phyloP scores from a whole-genome alignment of 2,797 vertebrate genomes.

The Oreochromis mossambicus region DNA sequence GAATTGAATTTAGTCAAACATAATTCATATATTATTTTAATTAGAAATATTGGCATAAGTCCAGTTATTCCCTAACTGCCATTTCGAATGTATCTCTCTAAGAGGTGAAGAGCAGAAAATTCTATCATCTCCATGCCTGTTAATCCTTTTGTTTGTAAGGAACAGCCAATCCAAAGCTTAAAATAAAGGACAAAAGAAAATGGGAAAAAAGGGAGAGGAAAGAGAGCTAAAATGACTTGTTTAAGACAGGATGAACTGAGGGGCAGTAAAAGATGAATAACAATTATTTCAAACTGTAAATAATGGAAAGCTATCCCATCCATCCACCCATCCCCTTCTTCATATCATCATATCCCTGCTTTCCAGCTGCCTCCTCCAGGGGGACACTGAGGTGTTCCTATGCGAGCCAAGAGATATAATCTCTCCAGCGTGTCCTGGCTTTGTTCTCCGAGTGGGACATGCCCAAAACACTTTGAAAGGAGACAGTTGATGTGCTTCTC shows the following conservation, averaged over 20 bases:
- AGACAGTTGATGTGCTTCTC: too few species aligned
- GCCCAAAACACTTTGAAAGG: background rate
- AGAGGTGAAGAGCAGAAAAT: background rate
- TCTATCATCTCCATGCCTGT: background rate
- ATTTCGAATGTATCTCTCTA: background rate
- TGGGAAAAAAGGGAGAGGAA: too few species aligned
- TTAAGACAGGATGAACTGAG: background rate
- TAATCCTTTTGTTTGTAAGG: background rate
- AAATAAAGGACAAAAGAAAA: background rate
- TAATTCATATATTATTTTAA: background rate
- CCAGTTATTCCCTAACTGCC: background rate
- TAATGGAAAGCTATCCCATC: background rate
- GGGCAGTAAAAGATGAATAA: background rate
- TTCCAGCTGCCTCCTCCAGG: background rate
- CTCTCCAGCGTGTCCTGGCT: background rate
- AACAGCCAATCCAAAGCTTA: background rate
- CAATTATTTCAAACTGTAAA: background rate
- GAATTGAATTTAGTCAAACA: background rate
- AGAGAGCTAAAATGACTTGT: rapidly evolving
- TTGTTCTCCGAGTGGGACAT: rapidly evolving
- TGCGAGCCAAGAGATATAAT: background rate
- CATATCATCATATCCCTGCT: background rate
- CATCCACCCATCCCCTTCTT: background rate
- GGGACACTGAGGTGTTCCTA: background rate
- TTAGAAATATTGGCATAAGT: background rate